Evolutionary conservation across 2,888 invertebrate genomes (phyloP).

Genomic region (Lithodes maja): DNA sequence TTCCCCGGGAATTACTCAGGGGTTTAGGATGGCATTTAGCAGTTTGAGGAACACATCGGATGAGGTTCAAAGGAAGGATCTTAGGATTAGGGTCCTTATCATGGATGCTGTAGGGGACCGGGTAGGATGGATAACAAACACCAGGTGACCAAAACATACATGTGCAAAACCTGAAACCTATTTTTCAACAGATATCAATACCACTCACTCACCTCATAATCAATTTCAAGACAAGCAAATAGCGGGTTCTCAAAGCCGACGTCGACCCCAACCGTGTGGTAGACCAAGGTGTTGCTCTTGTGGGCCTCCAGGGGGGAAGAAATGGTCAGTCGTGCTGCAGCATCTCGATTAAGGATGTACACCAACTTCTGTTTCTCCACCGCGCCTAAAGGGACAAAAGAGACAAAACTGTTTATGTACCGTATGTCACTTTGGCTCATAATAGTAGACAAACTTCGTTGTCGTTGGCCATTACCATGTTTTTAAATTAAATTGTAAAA

Average conservation of each 20-base stretch:
- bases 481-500: too few species aligned
- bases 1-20: too few species aligned
- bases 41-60: too few species aligned
- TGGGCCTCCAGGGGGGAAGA: constrained; percentile 99
- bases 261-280: constrained; percentile 98
- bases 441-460: too few species aligned
- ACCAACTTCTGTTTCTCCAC: constrained; percentile 99
- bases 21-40: too few species aligned
- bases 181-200: background rate
- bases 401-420: too few species aligned
- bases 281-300: constrained; percentile 98
- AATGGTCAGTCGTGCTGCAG: constrained; percentile 96
- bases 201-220: constrained; percentile 85
- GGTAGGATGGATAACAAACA: background rate
- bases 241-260: constrained; percentile 99
- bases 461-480: too few species aligned
- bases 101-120: too few species aligned
- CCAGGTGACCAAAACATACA: background rate
- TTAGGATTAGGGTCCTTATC: too few species aligned
- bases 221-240: constrained; percentile 99
- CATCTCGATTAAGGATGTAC: constrained; percentile 98
- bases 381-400: constrained; percentile 80
- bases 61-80: too few species aligned
- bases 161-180: too few species aligned
- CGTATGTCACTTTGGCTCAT: too few species aligned